phyloP scores from a whole-genome alignment of 2,888 invertebrate species.

The Aleiodes leptofemur region DNA sequence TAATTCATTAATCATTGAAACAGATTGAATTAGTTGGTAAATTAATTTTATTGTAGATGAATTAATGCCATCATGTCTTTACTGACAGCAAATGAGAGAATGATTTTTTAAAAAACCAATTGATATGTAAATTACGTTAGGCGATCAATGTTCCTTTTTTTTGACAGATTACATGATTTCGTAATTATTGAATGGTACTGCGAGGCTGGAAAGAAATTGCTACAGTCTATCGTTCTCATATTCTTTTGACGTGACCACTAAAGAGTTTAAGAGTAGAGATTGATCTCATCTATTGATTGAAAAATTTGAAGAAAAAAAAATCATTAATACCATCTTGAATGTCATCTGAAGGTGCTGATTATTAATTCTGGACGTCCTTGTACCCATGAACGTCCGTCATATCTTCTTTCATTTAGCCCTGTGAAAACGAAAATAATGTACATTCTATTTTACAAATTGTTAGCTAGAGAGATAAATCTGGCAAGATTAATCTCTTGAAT shows the following conservation, averaged over 20 bases:
- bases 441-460: not conserved
- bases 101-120: not conserved
- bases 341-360: conserved; percentile 18
- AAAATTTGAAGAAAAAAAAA: no score
- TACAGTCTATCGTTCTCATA: no score
- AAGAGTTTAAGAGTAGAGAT: not conserved
- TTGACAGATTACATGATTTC: not conserved
- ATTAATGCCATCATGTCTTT: not conserved
- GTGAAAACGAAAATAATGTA: not conserved
- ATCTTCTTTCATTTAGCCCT: conserved; percentile 19
- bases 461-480: not conserved
- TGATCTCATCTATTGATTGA: not conserved
- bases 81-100: not conserved
- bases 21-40: no score
- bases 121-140: not conserved
- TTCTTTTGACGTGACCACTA: no score
- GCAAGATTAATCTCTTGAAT: not conserved
- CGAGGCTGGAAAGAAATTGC: not conserved
- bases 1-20: conserved; percentile 4
- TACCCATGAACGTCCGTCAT: not conserved
- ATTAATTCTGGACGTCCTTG: conserved; percentile 38
- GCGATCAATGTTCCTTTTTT: no score
- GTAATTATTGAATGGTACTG: not conserved
- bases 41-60: no score
- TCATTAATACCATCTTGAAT: not conserved